Base-by-base conservation (phyloP, 2,888 invertebrate species). In the Drymonia ruficornis region DNA sequence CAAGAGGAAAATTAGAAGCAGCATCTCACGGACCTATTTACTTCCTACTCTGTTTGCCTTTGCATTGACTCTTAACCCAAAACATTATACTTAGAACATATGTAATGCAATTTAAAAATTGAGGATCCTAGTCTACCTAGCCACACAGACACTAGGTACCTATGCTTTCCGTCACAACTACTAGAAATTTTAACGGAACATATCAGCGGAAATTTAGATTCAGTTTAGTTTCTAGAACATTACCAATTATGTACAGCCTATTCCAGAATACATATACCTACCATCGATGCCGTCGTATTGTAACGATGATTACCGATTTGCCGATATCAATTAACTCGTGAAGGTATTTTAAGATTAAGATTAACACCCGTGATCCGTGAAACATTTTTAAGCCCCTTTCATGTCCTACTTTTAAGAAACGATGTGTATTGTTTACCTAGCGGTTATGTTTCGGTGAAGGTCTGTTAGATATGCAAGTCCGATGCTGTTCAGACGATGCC, bases 1-100 rank as follows among this genome's bases (percentile, higher is more conserved):
- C 81, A 87, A 78, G 76, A 79, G 66, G 77, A 81, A 86, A 84
- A 87, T 83, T 80, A 81, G 82, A 82, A 79, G 80, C 78, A 74
- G 72, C 78, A 78, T 72, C 74, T 74, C 67, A 65, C 65, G 66
- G 70, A 77, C 68, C 73, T 65, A 67, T 70, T 69, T 64, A 72
- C 77, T 78, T 68, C 80, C 73, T 73, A 69, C 65, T 68, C 58
- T 65, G 59, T 60, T 67, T 68, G 49, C 52, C 55, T 62, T 53
- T 52, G 59, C 61, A 66, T 56, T 59, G 55, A 54, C 45, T 56
- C 60, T 64, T 67, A 60, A 70, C 67, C 54, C 57, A 59, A 63
- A 63, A 69, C 49, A 28, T 44, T 46, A 50, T 45, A 23, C 6
- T 7, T 23, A 23, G 23, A 7, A 38, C 52, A 50, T 57, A 45